These are phyloP conservation scores for Oxytorus armatus DNA, from an alignment of 2,888 invertebrate species.

Conservation along the genomic window DNA sequence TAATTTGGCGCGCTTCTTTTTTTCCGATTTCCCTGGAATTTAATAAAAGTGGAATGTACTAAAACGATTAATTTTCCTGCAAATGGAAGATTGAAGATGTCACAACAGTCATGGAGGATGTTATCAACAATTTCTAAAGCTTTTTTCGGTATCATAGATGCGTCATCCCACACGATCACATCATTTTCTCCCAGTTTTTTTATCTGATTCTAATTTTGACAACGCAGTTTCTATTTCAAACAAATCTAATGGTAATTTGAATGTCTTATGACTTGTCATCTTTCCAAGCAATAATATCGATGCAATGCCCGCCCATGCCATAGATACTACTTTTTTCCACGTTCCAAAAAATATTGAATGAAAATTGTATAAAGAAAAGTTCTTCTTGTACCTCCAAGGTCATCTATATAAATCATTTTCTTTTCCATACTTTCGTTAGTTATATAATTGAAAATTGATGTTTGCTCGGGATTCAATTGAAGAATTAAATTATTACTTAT, in stretches of 20 bases:
- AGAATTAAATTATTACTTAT: neutral
- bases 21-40: no score
- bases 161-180: constrained; percentile 42
- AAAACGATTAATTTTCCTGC: constrained; percentile 41
- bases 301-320: constrained; percentile 52
- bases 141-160: constrained; percentile 33
- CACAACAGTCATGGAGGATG: constrained; percentile 39
- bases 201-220: constrained; percentile 31
- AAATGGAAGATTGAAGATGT: constrained; percentile 22
- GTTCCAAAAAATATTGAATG: constrained; percentile 29
- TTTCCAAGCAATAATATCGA: constrained; percentile 33
- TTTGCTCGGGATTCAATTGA: constrained; percentile 13
- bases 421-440: constrained; percentile 7
- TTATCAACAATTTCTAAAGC: constrained; percentile 42
- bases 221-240: constrained; percentile 18
- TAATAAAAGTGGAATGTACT: no score
- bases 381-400: constrained; percentile 48
- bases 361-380: constrained; percentile 50
- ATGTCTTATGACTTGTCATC: constrained; percentile 46
- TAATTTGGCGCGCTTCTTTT: no score
- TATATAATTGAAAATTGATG: constrained; percentile 15
- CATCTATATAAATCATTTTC: constrained; percentile 28
- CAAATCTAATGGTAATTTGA: constrained; percentile 50
- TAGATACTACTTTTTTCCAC: constrained; percentile 25
- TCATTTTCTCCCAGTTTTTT: constrained; percentile 28